These are phyloP conservation scores for Lampris incognitus DNA, from an alignment of 2,113 vertebrate species.

Conservation along the genomic window DNA sequence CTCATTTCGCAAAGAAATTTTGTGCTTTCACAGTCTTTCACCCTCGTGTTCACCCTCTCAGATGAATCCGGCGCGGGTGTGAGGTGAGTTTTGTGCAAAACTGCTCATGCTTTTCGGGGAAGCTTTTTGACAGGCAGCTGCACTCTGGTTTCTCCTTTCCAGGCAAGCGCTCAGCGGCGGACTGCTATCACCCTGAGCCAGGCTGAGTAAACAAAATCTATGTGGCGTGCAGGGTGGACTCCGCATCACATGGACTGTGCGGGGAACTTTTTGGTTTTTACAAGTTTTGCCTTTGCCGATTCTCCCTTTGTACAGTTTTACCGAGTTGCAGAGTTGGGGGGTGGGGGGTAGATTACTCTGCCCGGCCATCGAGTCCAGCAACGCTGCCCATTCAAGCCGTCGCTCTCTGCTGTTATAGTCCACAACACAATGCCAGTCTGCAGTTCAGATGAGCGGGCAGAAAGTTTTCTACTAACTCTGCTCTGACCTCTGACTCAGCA, in stretches of 20 bases:
- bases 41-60: not conserved
- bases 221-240: not conserved
- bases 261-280: not conserved
- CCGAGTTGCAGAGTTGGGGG: not conserved
- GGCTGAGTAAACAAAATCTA: not conserved
- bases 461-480: not conserved
- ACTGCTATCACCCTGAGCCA: slow-evolving; percentile 2
- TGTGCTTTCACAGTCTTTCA: not conserved
- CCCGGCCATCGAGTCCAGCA: slow-evolving; percentile 15
- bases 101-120: slow-evolving; percentile 4
- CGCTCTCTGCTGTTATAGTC: not conserved
- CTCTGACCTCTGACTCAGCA: not conserved
- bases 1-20: not conserved
- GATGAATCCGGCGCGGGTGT: not conserved
- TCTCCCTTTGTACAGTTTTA: not conserved
- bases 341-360: not conserved
- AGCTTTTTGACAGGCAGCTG: not conserved
- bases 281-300: not conserved
- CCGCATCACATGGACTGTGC: not conserved
- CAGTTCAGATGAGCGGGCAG: not conserved
- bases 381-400: no score
- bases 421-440: not conserved
- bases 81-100: not conserved
- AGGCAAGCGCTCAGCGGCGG: not conserved
- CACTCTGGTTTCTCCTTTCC: not conserved